Evolutionary conservation across 2,797 vertebrate species (phyloP), one percentile per base, ranked within the genome.

Genomic region (Threskiornis aethiopicus): DNA sequence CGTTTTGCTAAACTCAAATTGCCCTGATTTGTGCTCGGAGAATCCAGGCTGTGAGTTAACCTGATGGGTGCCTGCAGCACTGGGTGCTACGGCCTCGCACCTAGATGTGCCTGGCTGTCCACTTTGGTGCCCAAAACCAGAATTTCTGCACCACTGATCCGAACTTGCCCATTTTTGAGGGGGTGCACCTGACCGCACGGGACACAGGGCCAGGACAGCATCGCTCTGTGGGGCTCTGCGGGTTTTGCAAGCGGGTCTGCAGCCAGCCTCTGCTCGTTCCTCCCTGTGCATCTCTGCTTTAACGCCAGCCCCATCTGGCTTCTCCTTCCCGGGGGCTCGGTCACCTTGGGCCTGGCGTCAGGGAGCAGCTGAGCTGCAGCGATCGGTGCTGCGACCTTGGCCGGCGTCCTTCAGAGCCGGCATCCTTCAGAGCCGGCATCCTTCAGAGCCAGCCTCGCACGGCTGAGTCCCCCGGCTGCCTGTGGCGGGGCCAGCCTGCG

Each of bases 31-130:
- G 67, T 37, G 69, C 59, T 44, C 3, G 1, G 67, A 89, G 82
- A 92, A 95, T 93, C 78, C 82, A 91, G 79, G 87, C 64, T 91
- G 75, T 16, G 64, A 49, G 16, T 91, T 91, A 57, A 84, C 52
- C 55, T 47, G 10, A 35, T 14, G 64, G 29, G 18, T 42, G 64
- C 65, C 65, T 18, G 58, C 41, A 57, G 72, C 25, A 11, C 46
- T 4, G 39, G 9, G 16, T 54, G 66, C 8, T 42, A 10, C 2
- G 6, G 22, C 22, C 16, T 25, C 71, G 46, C 25, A 13, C 47
- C 42, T 13, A 10, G 25, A 9, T 4, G 37, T 44, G 37, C 22
- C 86, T 9, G 3, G 4, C 11, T 66, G 37, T 16, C 41, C 4
- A 1, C 18, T 46, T 47, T 11, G 39, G 67, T 59, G 52, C 37